Percentiles rank a stretch among this genome's conserved stretches.
Conservation (phyloP, 2,113 vertebrate genomes). For the Phaethon lepturus region DNA sequence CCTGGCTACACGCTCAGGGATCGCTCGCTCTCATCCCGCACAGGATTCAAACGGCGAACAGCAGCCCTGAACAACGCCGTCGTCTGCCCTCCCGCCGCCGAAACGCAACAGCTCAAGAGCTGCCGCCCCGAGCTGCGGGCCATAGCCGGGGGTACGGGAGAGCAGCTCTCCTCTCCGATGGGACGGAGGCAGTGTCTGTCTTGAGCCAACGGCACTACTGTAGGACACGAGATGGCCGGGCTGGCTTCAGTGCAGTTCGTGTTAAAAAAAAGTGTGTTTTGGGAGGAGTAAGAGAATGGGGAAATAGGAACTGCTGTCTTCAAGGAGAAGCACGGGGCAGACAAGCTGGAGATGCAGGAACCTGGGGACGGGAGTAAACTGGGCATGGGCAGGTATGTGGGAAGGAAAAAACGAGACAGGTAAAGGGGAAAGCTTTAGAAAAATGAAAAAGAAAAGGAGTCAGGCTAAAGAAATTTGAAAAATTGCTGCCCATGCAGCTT, state of each 20-base stretch:
- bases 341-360: background rate
- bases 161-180: background rate
- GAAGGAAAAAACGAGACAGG: background rate
- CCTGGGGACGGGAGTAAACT: background rate
- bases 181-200: too few relatives aligned
- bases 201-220: background rate
- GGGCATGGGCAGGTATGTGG: background rate
- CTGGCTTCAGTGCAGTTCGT: background rate
- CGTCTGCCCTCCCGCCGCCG: background rate
- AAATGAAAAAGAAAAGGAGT: background rate
- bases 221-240: background rate
- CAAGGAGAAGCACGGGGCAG: background rate
- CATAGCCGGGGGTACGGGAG: accelerated
- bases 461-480: background rate
- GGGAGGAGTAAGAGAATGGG: background rate
- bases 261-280: background rate
- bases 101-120: background rate
- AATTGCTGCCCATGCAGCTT: background rate
- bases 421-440: background rate
- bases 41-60: background rate
- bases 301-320: background rate
- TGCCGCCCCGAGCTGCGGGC: background rate
- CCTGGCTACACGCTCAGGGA: background rate
- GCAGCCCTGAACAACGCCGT: background rate
- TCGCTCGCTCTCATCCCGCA: background rate